Evolutionary conservation across 2,113 vertebrate species (phyloP).

Genomic region (Enhydra lutris): DNA sequence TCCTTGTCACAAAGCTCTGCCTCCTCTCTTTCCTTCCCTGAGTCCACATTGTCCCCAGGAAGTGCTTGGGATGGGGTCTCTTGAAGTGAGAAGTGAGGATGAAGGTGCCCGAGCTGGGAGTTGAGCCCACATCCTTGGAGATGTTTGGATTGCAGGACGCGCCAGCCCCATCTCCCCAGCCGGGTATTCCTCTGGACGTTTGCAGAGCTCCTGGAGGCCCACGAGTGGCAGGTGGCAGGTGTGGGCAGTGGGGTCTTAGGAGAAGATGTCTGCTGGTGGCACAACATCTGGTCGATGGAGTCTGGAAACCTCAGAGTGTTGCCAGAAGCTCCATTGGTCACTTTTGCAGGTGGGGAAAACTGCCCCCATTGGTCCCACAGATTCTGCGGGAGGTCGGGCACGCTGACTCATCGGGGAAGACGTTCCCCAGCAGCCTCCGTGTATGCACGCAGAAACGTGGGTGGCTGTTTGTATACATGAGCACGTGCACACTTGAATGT

Average conservation of each 20-base stretch:
- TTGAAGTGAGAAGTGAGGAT: background rate
- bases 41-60: background rate
- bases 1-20: too few relatives aligned
- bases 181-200: accelerated
- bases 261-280: background rate
- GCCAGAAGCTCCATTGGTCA: background rate
- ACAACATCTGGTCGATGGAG: accelerated
- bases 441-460: background rate
- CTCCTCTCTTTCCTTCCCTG: background rate
- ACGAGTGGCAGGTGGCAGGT: background rate
- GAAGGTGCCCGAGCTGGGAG: background rate
- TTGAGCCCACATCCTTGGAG: accelerated
- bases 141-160: accelerated
- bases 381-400: background rate
- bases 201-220: background rate
- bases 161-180: background rate
- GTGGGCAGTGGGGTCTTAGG: background rate
- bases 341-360: background rate
- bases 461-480: background rate
- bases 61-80: background rate
- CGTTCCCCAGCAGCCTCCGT: background rate
- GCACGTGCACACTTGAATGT: accelerated
- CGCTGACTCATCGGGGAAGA: background rate
- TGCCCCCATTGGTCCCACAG: too few relatives aligned
- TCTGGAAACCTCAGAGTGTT: background rate